Evolutionary conservation across 1,140 invertebrate genomes (phyloP), one percentile per base, ranked within the genome.

Genomic region (Anoplophora glabripennis): DNA sequence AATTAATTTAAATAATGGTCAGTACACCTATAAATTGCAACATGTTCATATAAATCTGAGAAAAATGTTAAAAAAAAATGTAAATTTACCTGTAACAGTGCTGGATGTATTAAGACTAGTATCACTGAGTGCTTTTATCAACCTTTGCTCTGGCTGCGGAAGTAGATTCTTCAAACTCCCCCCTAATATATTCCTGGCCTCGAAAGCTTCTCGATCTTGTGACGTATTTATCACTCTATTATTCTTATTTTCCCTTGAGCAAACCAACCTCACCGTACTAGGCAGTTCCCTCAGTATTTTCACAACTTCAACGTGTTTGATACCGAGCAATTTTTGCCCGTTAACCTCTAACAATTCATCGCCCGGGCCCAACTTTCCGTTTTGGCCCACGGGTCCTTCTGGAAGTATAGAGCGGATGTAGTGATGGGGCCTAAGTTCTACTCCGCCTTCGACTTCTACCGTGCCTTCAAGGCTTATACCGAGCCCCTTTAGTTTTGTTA

Each of bases 381-480:
- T 90, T 49, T 84, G 79, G 7, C 92, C 92, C 1, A 95, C 91
- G 8, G 94, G 93, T 11, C 94, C 93, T 71, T 94, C 89, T 14
- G 87, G 86, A 46, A 94, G 78, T 53, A 95, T 90, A 9, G 90
- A 92, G 61, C 90, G 53, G 79, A 93, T 92, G 71, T 90, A 93
- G 74, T 93, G 87, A 82, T 94, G 86, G 67, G 91, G 86, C 72
- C 90, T 80, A 64, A 92, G 81, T 83, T 93, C 88, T 53, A 86
- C 80, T 34, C 90, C 91, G 61, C 88, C 86, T 76, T 92, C 89
- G 11, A 93, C 88, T 73, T 93, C 91, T 14, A 93, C 93, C 7
- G 93, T 96, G 35, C 93, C 94, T 78, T 96, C 93, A 57, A 96
- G 79, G 75, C 90, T 93, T 61, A 96, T 95, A 4, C 94, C 93